These are phyloP conservation scores for Bombus consobrinus DNA, from an alignment of 1,140 invertebrate genomes.

Conservation along the genomic window DNA sequence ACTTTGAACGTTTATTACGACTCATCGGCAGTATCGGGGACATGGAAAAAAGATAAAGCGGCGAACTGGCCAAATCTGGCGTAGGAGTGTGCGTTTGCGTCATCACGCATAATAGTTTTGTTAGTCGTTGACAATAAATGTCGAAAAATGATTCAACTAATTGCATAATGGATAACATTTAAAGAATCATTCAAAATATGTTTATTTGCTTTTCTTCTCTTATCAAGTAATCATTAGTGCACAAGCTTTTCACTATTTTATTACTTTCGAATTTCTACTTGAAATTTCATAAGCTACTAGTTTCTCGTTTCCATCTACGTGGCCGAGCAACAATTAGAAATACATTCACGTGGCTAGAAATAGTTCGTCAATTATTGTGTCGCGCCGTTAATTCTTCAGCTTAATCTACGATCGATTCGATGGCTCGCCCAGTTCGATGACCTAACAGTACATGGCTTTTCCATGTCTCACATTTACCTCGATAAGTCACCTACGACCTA, in stretches of 20 bases:
- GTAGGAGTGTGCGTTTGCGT: neutral
- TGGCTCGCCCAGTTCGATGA: no score
- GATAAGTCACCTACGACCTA: neutral
- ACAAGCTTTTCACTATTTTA: no score
- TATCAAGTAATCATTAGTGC: no score
- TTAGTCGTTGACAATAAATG: no score
- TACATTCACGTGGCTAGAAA: neutral
- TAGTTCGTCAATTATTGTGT: neutral
- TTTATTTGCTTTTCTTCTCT: no score
- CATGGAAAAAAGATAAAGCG: neutral
- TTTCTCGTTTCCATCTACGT: no score
- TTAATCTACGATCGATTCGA: slow-evolving; percentile 2
- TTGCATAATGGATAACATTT: no score
- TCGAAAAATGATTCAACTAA: no score
- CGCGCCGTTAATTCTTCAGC: slow-evolving; percentile 2
- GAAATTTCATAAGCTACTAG: no score
- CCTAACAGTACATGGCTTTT: neutral
- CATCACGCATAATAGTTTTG: neutral
- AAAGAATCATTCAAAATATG: no score
- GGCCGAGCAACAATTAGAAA: no score
- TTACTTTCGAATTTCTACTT: no score
- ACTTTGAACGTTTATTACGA: neutral
- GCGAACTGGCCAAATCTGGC: neutral
- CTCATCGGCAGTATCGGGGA: neutral
- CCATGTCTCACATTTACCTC: neutral